Percentiles rank a stretch among this genome's conserved stretches.
Evolutionary conservation across 2,888 invertebrate genomes (phyloP).

Genomic region (Coenonympha arcania): DNA sequence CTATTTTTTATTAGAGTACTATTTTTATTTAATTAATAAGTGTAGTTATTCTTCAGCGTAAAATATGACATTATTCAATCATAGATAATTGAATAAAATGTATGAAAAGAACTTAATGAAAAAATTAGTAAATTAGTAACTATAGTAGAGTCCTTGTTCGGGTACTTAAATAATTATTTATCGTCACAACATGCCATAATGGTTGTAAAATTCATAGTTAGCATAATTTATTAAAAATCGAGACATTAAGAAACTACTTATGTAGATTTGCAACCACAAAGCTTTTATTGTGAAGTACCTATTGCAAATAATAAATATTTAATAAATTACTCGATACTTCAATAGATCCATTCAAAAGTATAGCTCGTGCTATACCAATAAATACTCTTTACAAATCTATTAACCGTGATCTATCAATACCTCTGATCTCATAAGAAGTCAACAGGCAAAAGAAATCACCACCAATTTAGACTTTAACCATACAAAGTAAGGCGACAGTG

Average conservation of each 20-base stretch:
- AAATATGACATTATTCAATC: too few relatives aligned
- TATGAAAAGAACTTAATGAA: too few relatives aligned
- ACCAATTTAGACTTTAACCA: constrained; percentile 10
- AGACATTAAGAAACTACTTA: background rate
- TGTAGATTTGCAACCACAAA: background rate
- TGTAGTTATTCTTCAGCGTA: too few relatives aligned
- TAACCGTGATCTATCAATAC: constrained; percentile 17
- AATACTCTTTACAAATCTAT: constrained; percentile 5
- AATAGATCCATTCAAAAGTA: constrained; percentile 16
- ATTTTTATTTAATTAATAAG: too few relatives aligned
- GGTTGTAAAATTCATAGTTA: too few relatives aligned
- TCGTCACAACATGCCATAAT: too few relatives aligned
- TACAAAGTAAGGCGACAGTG: constrained; percentile 4
- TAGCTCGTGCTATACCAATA: constrained; percentile 25
- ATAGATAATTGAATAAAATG: too few relatives aligned
- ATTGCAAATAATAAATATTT: background rate
- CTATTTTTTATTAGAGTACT: too few relatives aligned
- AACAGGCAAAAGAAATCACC: constrained; percentile 13
- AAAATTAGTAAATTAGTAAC: too few relatives aligned
- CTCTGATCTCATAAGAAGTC: constrained; percentile 12
- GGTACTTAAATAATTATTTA: too few relatives aligned
- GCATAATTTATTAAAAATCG: too few relatives aligned
- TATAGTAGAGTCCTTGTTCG: too few relatives aligned
- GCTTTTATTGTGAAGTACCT: background rate
- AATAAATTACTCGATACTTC: background rate